These are phyloP conservation scores for Willowsia nigromaculata DNA, from an alignment of 2,888 invertebrate genomes.

Conservation along the genomic window DNA sequence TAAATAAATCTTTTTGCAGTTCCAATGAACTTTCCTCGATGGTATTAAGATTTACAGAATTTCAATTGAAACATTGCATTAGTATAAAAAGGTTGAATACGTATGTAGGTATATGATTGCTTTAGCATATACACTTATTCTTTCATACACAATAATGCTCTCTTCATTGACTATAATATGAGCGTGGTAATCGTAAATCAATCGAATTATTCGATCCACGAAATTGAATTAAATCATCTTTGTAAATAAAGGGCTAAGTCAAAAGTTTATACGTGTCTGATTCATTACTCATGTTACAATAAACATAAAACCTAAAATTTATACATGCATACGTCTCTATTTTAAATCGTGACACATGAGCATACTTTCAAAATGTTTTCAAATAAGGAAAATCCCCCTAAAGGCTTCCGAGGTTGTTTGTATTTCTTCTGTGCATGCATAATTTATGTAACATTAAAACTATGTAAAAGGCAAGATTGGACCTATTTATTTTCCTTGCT, in stretches of 20 bases:
- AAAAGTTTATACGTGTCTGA: background rate
- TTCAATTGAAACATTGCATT: too few species aligned
- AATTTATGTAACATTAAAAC: slow-evolving; percentile 26
- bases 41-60: too few species aligned
- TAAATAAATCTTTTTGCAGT: too few species aligned
- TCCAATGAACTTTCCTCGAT: too few species aligned
- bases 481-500: background rate
- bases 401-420: slow-evolving; percentile 51
- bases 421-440: slow-evolving; percentile 35
- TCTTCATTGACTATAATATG: too few species aligned
- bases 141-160: too few species aligned
- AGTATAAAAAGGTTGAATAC: too few species aligned
- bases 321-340: background rate
- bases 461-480: slow-evolving; percentile 11
- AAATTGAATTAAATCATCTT: background rate
- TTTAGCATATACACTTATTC: too few species aligned
- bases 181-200: too few species aligned
- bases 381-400: slow-evolving; percentile 58
- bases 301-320: background rate
- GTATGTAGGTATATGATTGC: too few species aligned
- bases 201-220: too few species aligned
- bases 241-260: background rate
- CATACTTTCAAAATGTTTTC: slow-evolving; percentile 50
- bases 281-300: background rate
- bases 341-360: slow-evolving; percentile 43